Conservation (phyloP, 1,140 invertebrate genomes). For the Microplitis demolitor region DNA sequence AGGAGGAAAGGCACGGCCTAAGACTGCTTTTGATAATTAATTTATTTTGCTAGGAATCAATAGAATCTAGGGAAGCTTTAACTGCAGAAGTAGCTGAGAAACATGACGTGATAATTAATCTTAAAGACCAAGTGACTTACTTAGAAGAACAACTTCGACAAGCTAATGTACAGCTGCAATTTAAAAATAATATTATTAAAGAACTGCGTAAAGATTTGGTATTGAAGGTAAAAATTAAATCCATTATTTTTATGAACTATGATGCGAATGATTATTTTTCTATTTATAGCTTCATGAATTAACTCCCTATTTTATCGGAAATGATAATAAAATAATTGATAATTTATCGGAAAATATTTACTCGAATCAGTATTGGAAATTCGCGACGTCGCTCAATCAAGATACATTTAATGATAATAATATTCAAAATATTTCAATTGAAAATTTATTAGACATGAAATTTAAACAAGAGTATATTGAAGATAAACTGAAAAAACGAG, state of each 20-base stretch:
- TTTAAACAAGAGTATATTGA: not conserved
- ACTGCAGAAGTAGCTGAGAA: constrained; percentile 61
- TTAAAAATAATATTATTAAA: constrained; percentile 64
- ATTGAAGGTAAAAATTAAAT: constrained; percentile 37
- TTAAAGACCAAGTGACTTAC: constrained; percentile 52
- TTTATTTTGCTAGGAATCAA: constrained; percentile 39
- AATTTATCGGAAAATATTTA: too few relatives aligned
- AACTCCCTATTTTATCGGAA: not conserved
- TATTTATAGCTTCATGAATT: not conserved
- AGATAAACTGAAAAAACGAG: not conserved
- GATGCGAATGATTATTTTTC: not conserved
- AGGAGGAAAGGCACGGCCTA: too few relatives aligned
- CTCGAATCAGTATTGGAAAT: too few relatives aligned
- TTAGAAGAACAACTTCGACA: constrained; percentile 59
- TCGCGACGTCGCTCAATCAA: too few relatives aligned
- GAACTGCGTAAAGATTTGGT: constrained; percentile 58
- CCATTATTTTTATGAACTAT: not conserved
- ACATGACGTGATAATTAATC: constrained; percentile 52
- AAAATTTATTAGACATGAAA: not conserved
- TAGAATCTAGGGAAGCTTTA: constrained; percentile 57
- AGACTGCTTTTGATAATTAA: not conserved
- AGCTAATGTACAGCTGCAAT: constrained; percentile 57
- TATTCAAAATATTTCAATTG: too few relatives aligned
- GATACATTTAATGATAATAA: too few relatives aligned
- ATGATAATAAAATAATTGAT: not conserved